Evolutionary conservation across 92 coral and sea anemone species (phyloP).

Genomic region (Siderastrea siderea): DNA sequence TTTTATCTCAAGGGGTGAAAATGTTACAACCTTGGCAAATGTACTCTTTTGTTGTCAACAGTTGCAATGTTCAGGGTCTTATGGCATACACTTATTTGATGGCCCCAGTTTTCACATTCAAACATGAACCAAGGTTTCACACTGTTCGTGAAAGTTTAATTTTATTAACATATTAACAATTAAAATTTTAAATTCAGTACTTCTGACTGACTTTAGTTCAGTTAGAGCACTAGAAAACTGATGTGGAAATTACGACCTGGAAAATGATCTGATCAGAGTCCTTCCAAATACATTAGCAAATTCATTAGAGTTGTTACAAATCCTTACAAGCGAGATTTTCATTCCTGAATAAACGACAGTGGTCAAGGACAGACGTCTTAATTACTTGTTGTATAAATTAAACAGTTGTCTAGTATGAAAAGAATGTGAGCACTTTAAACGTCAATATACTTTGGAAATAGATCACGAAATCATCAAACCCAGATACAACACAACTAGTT

Average conservation of each 20-base stretch:
- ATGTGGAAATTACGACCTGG: neutral
- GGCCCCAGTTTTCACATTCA: too few relatives aligned
- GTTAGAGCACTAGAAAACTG: neutral
- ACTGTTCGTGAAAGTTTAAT: too few relatives aligned
- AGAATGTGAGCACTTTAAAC: slow-evolving; percentile 19
- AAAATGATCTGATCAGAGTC: neutral
- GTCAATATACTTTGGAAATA: slow-evolving; percentile 2
- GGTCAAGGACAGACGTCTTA: slow-evolving; percentile 40
- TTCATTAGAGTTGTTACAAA: neutral
- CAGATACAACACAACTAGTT: neutral
- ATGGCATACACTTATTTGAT: too few relatives aligned
- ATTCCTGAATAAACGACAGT: slow-evolving; percentile 20
- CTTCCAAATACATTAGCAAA: neutral
- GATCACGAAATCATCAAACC: slow-evolving; percentile 23
- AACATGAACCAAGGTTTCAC: too few relatives aligned
- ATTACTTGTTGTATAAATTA: slow-evolving; percentile 21
- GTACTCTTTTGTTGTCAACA: too few relatives aligned
- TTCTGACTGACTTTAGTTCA: neutral
- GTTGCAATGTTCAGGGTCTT: too few relatives aligned
- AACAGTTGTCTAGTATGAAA: slow-evolving; percentile 8
- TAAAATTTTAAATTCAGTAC: neutral
- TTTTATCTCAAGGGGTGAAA: too few relatives aligned
- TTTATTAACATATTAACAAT: too few relatives aligned
- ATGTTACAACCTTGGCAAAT: too few relatives aligned
- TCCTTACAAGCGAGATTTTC: neutral